phyloP scores from a whole-genome alignment of 2,113 vertebrate genomes.

The Todiramphus chloris region DNA sequence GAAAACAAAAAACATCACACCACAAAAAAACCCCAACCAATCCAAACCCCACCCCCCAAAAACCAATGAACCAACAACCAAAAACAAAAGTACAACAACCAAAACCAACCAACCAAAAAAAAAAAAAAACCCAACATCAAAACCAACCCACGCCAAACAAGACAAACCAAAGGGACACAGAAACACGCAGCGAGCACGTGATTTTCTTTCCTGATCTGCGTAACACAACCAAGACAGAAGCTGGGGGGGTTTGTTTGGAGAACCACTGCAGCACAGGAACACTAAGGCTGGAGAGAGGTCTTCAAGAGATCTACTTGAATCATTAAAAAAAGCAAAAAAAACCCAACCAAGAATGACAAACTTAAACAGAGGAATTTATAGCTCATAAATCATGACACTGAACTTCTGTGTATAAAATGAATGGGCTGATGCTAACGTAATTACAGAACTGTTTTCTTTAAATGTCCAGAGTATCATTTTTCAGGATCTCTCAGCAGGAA shows the following conservation, averaged over 20 bases:
- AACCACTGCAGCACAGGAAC: not conserved
- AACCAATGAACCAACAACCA: too few species aligned
- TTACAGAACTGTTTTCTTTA: slow-evolving; percentile 31
- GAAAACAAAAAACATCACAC: not conserved
- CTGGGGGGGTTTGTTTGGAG: not conserved
- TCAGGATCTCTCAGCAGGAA: slow-evolving; percentile 39
- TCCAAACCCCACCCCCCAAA: not conserved
- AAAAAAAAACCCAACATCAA: too few species aligned
- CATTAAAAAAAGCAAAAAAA: not conserved
- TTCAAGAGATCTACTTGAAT: not conserved
- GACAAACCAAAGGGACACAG: not conserved
- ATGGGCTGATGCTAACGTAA: slow-evolving; percentile 30
- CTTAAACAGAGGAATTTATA: slow-evolving; percentile 15
- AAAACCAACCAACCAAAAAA: too few species aligned
- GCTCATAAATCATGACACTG: not conserved
- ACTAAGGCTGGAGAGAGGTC: not conserved
- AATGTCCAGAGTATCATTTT: slow-evolving; percentile 23
- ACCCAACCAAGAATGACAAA: not conserved
- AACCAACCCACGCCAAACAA: not conserved
- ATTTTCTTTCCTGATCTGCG: not conserved
- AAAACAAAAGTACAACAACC: too few species aligned
- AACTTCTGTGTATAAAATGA: slow-evolving; percentile 27
- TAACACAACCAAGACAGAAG: not conserved
- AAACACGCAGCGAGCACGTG: not conserved
- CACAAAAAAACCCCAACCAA: too few species aligned